Percentiles rank a stretch among this genome's conserved stretches.
phyloP scores from a whole-genome alignment of 2,113 vertebrate species.

The Catharus minimus region DNA sequence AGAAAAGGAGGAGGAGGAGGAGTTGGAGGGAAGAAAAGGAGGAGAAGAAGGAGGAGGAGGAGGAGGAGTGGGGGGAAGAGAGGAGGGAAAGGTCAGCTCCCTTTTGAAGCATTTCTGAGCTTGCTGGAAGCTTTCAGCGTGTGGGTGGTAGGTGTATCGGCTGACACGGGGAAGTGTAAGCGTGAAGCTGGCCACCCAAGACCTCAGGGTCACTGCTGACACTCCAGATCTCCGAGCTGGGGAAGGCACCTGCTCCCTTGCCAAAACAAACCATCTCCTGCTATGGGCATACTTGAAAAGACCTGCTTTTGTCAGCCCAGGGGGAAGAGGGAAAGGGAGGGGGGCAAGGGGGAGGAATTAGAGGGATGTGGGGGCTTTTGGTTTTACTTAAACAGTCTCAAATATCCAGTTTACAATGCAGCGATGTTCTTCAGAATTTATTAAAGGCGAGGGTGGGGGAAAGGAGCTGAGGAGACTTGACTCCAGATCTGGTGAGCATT shows the following conservation, averaged over 20 bases:
- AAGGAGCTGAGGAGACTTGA: neutral
- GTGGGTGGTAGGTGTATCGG: slow-evolving; percentile 80
- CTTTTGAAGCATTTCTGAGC: slow-evolving; percentile 69
- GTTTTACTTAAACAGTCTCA: slow-evolving; percentile 77
- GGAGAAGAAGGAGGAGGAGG: neutral
- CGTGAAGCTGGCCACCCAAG: slow-evolving; percentile 82
- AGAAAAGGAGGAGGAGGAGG: neutral
- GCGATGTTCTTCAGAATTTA: slow-evolving; percentile 68
- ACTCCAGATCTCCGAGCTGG: slow-evolving; percentile 67
- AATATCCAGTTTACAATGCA: slow-evolving; percentile 71
- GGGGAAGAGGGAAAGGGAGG: slow-evolving; percentile 32
- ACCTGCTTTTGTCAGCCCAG: slow-evolving; percentile 64
- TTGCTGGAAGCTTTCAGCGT: slow-evolving; percentile 68
- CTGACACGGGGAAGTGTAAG: slow-evolving; percentile 78
- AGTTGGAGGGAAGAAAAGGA: neutral
- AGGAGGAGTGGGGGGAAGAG: neutral
- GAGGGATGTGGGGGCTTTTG: slow-evolving; percentile 40
- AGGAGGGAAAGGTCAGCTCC: slow-evolving; percentile 68
- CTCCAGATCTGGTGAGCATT: slow-evolving; percentile 72
- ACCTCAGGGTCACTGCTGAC: slow-evolving; percentile 77
- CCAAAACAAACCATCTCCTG: slow-evolving; percentile 80
- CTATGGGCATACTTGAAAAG: slow-evolving; percentile 69
- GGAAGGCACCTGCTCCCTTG: slow-evolving; percentile 80
- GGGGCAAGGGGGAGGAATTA: neutral
- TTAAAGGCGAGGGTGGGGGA: neutral